phyloP scores from a whole-genome alignment of 2,113 vertebrate genomes.

The Tachysurus fulvidraco region DNA sequence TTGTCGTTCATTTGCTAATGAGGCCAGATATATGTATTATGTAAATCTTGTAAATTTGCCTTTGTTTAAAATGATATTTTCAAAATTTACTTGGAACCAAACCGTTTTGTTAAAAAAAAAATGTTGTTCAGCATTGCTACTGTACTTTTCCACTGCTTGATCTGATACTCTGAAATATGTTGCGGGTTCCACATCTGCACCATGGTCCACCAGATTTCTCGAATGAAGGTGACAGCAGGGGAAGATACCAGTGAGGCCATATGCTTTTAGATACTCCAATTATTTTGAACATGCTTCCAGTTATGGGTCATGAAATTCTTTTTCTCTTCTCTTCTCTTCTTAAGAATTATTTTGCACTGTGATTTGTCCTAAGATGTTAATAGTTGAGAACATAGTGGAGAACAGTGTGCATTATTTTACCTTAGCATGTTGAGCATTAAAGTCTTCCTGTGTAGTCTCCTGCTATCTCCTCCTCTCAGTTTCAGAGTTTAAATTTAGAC shows the following conservation, averaged over 20 bases:
- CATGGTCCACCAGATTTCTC: background rate
- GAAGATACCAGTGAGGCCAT: background rate
- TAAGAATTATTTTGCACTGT: background rate
- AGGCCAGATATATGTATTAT: no score
- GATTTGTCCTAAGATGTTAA: background rate
- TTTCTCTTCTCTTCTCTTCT: background rate
- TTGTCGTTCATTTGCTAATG: background rate
- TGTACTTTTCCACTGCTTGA: background rate
- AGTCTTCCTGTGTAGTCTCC: constrained; percentile 33
- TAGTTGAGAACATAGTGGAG: background rate
- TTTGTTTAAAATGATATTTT: no score
- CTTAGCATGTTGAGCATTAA: constrained; percentile 14
- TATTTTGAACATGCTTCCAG: background rate
- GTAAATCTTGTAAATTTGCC: no score
- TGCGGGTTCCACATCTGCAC: background rate
- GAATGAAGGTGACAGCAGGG: background rate
- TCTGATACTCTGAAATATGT: background rate
- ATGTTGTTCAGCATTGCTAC: background rate
- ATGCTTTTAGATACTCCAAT: background rate
- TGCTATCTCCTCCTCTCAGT: constrained; percentile 35
- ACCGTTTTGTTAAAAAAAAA: no score
- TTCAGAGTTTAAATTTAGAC: constrained; percentile 54
- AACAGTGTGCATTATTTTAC: constrained; percentile 10
- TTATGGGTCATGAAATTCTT: background rate
- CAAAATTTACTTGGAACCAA: no score